Evolutionary conservation across 2,797 vertebrate species (phyloP).

Genomic region (Zenarchopterus dispar): DNA sequence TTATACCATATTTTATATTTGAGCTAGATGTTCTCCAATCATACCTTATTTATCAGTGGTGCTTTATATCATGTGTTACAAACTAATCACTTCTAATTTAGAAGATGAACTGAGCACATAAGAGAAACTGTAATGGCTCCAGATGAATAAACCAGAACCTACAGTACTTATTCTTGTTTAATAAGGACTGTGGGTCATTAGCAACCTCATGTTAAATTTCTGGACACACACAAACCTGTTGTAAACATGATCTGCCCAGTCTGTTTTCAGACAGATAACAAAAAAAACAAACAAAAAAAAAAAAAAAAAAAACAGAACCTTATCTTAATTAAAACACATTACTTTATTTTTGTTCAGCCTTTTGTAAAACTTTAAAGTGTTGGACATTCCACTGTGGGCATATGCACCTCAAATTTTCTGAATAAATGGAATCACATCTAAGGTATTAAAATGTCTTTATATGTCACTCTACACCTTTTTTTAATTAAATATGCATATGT

Average conservation of each 20-base stretch:
- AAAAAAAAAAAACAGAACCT: conserved; percentile 9
- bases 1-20: conserved; percentile 31
- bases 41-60: conserved; percentile 39
- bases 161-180: conserved; percentile 17
- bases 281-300: too few species aligned
- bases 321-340: neutral
- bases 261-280: conserved; percentile 22
- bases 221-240: neutral
- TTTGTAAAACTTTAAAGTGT: too few species aligned
- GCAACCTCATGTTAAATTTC: conserved; percentile 14
- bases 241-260: conserved; percentile 17
- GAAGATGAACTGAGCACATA: conserved; percentile 34
- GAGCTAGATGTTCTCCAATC: conserved; percentile 40
- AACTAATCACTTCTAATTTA: conserved; percentile 43
- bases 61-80: conserved; percentile 31
- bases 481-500: too few species aligned
- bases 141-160: conserved; percentile 45
- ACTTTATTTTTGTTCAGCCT: too few species aligned
- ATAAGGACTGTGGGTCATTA: conserved; percentile 17
- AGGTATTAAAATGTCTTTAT: too few species aligned
- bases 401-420: too few species aligned
- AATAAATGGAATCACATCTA: too few species aligned
- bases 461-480: too few species aligned
- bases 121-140: conserved; percentile 27
- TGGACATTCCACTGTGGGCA: too few species aligned